Conservation (phyloP, 1,140 invertebrate genomes). For the Pseudomyrmex gracilis region DNA sequence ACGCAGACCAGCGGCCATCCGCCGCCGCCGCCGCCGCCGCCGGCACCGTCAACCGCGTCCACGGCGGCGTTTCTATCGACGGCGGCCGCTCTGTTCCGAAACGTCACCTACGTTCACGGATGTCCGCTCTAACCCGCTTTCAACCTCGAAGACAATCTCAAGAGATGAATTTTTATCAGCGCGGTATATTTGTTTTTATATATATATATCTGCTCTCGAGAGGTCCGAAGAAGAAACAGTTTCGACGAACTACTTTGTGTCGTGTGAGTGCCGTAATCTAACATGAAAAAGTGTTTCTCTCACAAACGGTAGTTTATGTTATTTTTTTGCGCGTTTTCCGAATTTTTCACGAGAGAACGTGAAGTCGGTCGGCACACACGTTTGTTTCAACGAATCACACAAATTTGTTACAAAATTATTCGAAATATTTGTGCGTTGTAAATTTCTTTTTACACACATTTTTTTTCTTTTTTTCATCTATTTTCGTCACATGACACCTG, state of each 20-base stretch:
- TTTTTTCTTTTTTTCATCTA: too few relatives aligned
- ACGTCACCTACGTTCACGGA: slow-evolving; percentile 91
- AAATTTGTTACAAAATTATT: too few relatives aligned
- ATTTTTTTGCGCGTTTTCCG: neutral
- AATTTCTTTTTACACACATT: too few relatives aligned
- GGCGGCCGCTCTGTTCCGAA: slow-evolving; percentile 90
- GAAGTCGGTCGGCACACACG: neutral
- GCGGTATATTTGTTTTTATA: neutral
- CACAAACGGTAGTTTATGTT: neutral
- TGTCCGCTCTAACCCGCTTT: slow-evolving; percentile 87
- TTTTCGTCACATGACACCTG: neutral
- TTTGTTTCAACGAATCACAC: too few relatives aligned
- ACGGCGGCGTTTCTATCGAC: slow-evolving; percentile 86
- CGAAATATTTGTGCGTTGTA: too few relatives aligned
- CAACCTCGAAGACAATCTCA: neutral
- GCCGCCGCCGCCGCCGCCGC: slow-evolving; percentile 82
- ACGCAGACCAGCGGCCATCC: slow-evolving; percentile 72
- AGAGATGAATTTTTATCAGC: neutral
- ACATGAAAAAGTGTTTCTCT: slow-evolving; percentile 22
- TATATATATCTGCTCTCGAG: too few relatives aligned
- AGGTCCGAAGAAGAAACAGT: neutral
- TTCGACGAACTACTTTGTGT: slow-evolving; percentile 34
- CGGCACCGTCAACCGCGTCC: slow-evolving; percentile 81
- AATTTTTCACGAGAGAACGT: neutral
- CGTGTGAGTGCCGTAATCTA: slow-evolving; percentile 22